A percentile compares a stretch with the other conserved stretches of the same genome.
phyloP scores from a whole-genome alignment of 2,113 vertebrate species.

The Thamnophis sirtalis region DNA sequence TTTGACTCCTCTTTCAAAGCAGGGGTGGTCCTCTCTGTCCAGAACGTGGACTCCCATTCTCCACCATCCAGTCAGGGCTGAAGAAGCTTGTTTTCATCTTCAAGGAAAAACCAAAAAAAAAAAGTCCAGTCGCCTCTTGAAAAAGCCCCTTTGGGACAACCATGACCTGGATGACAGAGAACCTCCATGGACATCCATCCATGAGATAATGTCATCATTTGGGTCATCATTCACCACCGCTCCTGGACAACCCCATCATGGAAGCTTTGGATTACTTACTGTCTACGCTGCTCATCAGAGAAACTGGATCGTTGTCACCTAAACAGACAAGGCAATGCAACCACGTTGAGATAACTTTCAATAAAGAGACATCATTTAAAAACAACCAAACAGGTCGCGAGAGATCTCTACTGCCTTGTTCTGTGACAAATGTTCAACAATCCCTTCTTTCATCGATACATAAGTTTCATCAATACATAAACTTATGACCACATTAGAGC shows the following conservation, averaged over 20 bases:
- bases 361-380: not conserved
- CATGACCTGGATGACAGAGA: not conserved
- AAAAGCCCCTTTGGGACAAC: not conserved
- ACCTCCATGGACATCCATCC: not conserved
- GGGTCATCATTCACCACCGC: not conserved
- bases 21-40: too few relatives aligned
- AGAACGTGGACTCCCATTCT: not conserved
- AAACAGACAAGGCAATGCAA: conserved; percentile 39
- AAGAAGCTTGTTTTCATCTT: too few relatives aligned
- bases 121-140: not conserved
- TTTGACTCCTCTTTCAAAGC: too few relatives aligned
- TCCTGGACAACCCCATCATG: not conserved
- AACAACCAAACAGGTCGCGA: not conserved
- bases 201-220: not conserved
- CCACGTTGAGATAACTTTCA: not conserved
- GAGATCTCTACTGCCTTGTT: not conserved
- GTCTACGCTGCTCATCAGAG: conserved; percentile 66
- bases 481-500: too few relatives aligned
- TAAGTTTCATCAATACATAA: too few relatives aligned
- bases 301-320: conserved; percentile 76
- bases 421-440: not conserved
- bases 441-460: not conserved
- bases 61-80: not conserved
- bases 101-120: not conserved
- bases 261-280: conserved; percentile 60